These are phyloP conservation scores for Vombatus ursinus DNA, from an alignment of 2,113 vertebrate species.

Conservation along the genomic window DNA sequence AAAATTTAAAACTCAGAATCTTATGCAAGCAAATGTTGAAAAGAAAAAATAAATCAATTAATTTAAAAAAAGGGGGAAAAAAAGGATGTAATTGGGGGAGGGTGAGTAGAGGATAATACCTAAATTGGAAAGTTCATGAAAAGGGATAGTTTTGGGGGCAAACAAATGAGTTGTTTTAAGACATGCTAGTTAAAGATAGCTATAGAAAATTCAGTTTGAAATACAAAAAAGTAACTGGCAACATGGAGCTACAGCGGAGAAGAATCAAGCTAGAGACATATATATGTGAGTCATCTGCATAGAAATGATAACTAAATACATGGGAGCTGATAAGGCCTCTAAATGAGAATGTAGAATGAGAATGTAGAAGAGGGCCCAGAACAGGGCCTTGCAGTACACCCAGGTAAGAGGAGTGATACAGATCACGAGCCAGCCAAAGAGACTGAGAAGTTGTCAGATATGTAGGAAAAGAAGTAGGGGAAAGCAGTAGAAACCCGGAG, in stretches of 20 bases:
- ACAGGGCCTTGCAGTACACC: neutral
- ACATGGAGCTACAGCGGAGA: neutral
- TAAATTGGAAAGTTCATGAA: neutral
- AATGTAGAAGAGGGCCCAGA: neutral
- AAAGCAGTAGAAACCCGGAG: neutral
- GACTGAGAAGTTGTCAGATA: neutral
- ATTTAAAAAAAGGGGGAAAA: no score
- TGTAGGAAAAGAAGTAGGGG: neutral
- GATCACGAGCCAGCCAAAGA: neutral
- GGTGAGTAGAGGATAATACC: neutral
- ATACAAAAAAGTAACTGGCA: no score
- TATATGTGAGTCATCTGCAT: neutral
- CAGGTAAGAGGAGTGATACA: neutral
- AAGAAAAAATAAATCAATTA: no score
- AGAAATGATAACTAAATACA: no score
- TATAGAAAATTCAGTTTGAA: neutral
- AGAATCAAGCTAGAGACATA: neutral
- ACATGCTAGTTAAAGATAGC: neutral
- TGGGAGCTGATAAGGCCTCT: neutral
- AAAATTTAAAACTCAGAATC: no score
- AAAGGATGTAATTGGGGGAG: neutral
- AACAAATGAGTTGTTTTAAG: neutral
- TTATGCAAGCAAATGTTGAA: no score
- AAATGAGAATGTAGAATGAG: neutral
- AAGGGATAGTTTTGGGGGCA: neutral